Conservation (phyloP, 1,140 invertebrate genomes). For the Uloborus diversus region DNA sequence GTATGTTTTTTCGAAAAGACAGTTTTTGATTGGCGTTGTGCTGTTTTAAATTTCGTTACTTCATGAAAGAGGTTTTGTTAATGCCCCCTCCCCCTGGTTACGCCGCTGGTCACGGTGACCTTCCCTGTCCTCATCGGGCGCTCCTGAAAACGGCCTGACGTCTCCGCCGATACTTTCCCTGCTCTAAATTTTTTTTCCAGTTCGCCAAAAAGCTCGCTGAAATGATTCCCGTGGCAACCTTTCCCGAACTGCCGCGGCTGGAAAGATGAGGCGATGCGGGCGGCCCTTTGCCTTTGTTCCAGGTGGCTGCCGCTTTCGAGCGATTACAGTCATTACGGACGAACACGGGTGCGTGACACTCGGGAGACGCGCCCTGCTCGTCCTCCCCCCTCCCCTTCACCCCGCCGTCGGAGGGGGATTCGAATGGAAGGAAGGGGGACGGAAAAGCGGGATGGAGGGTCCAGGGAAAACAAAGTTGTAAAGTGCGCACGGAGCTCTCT, state of each 20-base stretch:
- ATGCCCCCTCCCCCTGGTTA: not conserved
- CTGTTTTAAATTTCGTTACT: no score
- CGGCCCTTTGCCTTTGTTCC: conserved; percentile 56
- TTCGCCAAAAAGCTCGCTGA: not conserved
- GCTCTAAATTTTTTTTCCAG: not conserved
- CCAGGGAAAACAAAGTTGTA: conserved; percentile 44
- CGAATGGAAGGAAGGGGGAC: not conserved
- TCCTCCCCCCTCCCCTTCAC: not conserved
- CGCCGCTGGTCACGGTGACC: not conserved
- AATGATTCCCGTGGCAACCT: not conserved
- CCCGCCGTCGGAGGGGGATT: not conserved
- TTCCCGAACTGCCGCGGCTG: conserved; percentile 14
- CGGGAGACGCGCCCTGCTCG: conserved; percentile 15
- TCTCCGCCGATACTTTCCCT: no score
- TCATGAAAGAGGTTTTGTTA: no score
- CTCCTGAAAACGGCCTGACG: no score
- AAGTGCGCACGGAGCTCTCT: conserved; percentile 31
- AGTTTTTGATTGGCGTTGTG: no score
- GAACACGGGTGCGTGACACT: conserved; percentile 53
- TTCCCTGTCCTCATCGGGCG: not conserved
- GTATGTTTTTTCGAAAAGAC: no score
- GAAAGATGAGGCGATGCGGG: conserved; percentile 49
- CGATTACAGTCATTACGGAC: conserved; percentile 56
- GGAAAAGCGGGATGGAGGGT: not conserved
- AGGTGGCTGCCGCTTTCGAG: conserved; percentile 55